Conservation (phyloP, 1,140 invertebrate genomes). For the Galleria mellonella region DNA sequence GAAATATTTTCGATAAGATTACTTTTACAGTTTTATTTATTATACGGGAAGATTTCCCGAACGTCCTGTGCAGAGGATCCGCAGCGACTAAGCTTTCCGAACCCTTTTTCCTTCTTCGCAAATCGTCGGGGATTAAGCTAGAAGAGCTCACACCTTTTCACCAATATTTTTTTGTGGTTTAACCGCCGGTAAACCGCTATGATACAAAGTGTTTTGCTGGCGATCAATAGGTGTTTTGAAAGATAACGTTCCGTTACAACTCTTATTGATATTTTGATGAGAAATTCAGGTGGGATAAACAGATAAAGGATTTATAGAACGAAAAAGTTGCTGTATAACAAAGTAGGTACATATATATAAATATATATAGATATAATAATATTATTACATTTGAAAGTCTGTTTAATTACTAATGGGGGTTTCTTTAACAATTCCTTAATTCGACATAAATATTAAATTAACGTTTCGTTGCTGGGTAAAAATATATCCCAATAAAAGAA, state of each 20-base stretch:
- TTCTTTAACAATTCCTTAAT: too few relatives aligned
- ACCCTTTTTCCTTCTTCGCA: slow-evolving; percentile 67
- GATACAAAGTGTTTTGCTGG: slow-evolving; percentile 44
- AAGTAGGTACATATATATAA: too few relatives aligned
- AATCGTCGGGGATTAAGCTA: slow-evolving; percentile 67
- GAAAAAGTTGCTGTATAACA: too few relatives aligned
- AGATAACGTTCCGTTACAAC: slow-evolving; percentile 18
- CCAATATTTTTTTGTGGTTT: slow-evolving; percentile 59
- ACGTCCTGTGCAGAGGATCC: slow-evolving; percentile 24
- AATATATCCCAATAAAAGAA: too few relatives aligned
- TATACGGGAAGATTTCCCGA: neutral
- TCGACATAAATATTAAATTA: too few relatives aligned
- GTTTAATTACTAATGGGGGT: too few relatives aligned
- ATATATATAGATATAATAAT: too few relatives aligned
- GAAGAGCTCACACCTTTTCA: slow-evolving; percentile 60
- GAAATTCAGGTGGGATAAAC: slow-evolving; percentile 5
- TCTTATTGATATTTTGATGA: slow-evolving; percentile 23
- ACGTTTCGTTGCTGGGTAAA: too few relatives aligned
- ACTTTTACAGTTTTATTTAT: too few relatives aligned
- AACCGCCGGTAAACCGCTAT: slow-evolving; percentile 40
- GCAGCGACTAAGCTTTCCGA: slow-evolving; percentile 42
- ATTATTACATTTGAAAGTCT: too few relatives aligned
- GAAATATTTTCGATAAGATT: too few relatives aligned
- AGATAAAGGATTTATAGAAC: neutral
- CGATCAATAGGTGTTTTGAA: slow-evolving; percentile 35